Evolutionary conservation across 1,140 invertebrate species (phyloP).

Genomic region (Sinella curviseta): DNA sequence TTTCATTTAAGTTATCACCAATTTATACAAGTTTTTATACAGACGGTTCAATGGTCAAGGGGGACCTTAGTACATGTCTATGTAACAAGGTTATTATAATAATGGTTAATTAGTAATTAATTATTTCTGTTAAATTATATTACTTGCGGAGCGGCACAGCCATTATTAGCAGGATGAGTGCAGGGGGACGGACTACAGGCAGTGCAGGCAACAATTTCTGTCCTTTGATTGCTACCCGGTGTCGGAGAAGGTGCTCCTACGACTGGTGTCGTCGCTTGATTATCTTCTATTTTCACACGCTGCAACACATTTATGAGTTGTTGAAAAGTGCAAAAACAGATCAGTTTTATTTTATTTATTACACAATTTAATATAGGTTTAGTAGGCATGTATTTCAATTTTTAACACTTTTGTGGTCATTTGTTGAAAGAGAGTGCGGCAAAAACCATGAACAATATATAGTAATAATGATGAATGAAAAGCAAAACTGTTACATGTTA

Average conservation of each 20-base stretch:
- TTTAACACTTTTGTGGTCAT: no score
- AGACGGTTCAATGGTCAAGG: no score
- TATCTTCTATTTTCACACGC: conserved; percentile 28
- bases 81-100: neutral
- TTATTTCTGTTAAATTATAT: neutral
- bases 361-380: no score
- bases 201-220: conserved; percentile 77
- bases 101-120: neutral
- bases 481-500: no score
- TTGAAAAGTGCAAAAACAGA: neutral
- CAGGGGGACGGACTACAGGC: conserved; percentile 76
- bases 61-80: no score
- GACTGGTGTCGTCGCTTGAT: conserved; percentile 9
- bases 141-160: conserved; percentile 64
- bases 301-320: neutral
- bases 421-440: no score
- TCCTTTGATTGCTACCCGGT: conserved; percentile 50
- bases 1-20: no score
- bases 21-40: no score
- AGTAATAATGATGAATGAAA: no score
- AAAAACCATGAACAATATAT: no score
- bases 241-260: conserved; percentile 16
- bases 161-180: conserved; percentile 80
- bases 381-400: no score
- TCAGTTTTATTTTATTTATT: no score